Conservation (phyloP, 2,113 vertebrate species). For the Equus quagga region DNA sequence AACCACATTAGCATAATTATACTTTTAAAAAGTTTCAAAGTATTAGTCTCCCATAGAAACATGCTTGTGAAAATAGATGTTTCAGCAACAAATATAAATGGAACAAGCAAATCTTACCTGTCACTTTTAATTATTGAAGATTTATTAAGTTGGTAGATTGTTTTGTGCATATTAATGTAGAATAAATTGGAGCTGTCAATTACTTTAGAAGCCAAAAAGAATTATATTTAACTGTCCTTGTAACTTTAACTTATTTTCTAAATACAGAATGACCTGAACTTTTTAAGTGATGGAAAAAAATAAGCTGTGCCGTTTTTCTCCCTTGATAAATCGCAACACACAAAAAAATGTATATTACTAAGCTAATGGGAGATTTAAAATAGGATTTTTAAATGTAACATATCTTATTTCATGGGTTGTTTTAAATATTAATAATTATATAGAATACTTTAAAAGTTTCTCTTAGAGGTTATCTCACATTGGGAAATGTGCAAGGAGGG, state of each 20-base stretch:
- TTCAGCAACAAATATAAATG: slow-evolving; percentile 1
- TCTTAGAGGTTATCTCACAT: background rate
- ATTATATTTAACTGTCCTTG: background rate
- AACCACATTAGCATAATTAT: background rate
- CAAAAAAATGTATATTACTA: background rate
- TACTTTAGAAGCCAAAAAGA: background rate
- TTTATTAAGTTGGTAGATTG: background rate
- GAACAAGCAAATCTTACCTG: background rate
- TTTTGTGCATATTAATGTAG: background rate
- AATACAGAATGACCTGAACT: background rate
- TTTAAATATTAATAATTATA: background rate
- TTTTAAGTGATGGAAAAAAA: background rate
- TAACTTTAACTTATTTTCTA: background rate
- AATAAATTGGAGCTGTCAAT: slow-evolving; percentile 25
- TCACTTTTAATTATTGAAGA: slow-evolving; percentile 16
- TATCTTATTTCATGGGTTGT: background rate
- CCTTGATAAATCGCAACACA: background rate
- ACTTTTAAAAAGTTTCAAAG: slow-evolving; percentile 5
- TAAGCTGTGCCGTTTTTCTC: background rate
- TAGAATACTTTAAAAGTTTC: background rate
- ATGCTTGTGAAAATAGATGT: background rate
- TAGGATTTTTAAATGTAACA: background rate
- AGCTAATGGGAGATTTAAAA: background rate
- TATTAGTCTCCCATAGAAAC: background rate
- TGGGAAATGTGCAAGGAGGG: background rate